Base-by-base conservation (phyloP, 2,113 vertebrate genomes). In the Larimichthys polyactis region DNA sequence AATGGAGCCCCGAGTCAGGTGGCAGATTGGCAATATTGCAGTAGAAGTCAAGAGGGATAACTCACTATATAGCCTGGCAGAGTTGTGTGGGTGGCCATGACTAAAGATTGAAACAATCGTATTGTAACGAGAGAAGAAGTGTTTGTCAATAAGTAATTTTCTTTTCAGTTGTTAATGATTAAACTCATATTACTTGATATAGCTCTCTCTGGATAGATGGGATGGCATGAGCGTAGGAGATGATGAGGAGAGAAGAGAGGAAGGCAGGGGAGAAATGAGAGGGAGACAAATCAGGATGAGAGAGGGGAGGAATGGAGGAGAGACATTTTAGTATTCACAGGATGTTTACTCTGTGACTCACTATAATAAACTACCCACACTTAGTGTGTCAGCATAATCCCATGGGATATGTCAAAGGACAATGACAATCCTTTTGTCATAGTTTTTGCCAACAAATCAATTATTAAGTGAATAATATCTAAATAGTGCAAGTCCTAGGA, bases 61-160 rank as follows among this genome's bases (percentile, higher is more conserved):
- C 62, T 83, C 40, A 19, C 59, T 79, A 15, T 36, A 73, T 36
- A 73, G 70, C 48, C 5, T 71, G 64, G 70, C 32, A 19, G 57
- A 66, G 44, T 29, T 27, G 36, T 2, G n/a, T 16, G 60, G 32
- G 63, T 12, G 51, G 77, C 44, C 43, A 16, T 76, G 60, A 78
- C 32, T 84, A 63, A 32, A 73, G 44, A 76, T 65, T 60, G 68
- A 70, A 66, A 71, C 71, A 52, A 83, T 76, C 51, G 66, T 27
- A 68, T 62, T 63, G 70, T 75, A 73, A 83, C 4, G 1, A 76
- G 57, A 48, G 51, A 74, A 57, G 51, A 81, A 44, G 64, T 80
- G 69, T 83, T 88, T 82, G 79, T 87, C 80, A 77, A 89, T 86
- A 89, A 84, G 57, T 78, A 19, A 82, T 86, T 89, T 89, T 83